Percentiles rank a stretch among this genome's conserved stretches.
These are phyloP conservation scores for Chrysoperla carnea DNA, from an alignment of 1,140 invertebrate species.

Conservation along the genomic window DNA sequence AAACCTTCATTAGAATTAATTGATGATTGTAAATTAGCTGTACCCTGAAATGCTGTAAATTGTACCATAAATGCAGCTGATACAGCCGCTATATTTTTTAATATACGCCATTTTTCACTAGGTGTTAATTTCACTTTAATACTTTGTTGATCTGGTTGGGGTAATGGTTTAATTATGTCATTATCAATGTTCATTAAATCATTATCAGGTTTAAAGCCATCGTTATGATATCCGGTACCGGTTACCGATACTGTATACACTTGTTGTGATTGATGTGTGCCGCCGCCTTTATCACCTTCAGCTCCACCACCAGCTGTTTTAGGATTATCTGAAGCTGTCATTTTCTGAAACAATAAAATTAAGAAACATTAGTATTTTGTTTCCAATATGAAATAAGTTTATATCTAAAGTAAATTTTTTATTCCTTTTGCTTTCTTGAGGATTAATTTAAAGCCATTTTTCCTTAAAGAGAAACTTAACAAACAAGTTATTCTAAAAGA, in stretches of 20 bases:
- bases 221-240: constrained; percentile 43
- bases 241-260: constrained; percentile 32
- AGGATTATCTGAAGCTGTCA: neutral
- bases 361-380: neutral
- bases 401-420: neutral
- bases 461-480: no score
- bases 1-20: constrained; percentile 70
- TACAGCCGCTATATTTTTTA: constrained; percentile 73
- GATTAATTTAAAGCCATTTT: no score
- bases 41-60: constrained; percentile 82
- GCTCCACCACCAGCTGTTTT: constrained; percentile 3
- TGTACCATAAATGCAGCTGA: constrained; percentile 82
- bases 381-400: neutral
- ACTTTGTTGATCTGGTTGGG: constrained; percentile 33
- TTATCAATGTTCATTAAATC: constrained; percentile 24
- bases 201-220: constrained; percentile 38
- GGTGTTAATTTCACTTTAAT: constrained; percentile 60
- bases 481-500: no score
- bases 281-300: constrained; percentile 6
- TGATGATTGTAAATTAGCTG: constrained; percentile 75
- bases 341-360: neutral
- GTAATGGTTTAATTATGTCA: constrained; percentile 40
- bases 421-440: no score
- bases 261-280: constrained; percentile 10
- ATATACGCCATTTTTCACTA: constrained; percentile 68